Percentiles rank a stretch among this genome's conserved stretches.
Conservation (phyloP, 2,797 vertebrate genomes). For the Cheirogaleus major region DNA sequence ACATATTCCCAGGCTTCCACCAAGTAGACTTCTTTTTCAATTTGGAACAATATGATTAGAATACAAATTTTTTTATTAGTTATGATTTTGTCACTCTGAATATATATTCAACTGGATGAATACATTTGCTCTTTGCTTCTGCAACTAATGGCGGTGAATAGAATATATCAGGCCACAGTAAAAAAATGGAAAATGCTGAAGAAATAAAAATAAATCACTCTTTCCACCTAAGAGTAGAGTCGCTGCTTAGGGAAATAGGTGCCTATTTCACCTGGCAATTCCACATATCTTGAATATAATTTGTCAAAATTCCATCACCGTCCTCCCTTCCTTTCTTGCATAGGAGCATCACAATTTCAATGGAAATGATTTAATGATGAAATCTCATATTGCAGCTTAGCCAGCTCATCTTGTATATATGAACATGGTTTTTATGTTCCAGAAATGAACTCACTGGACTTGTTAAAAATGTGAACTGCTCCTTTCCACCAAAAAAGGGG, state of each 20-base stretch:
- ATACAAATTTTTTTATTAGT: slow-evolving; percentile 7
- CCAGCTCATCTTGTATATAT: neutral
- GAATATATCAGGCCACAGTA: neutral
- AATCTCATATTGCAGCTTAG: neutral
- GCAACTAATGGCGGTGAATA: slow-evolving; percentile 10
- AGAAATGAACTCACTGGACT: slow-evolving; percentile 3
- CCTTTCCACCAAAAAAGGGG: neutral
- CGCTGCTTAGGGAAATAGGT: neutral
- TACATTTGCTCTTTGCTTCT: slow-evolving; percentile 4
- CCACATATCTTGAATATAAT: slow-evolving; percentile 8
- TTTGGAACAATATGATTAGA: slow-evolving; percentile 27
- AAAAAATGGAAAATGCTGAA: neutral
- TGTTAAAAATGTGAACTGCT: slow-evolving; percentile 27
- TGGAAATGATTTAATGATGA: slow-evolving; percentile 23
- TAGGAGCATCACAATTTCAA: slow-evolving; percentile 4
- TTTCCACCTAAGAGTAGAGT: neutral
- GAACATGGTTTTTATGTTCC: neutral
- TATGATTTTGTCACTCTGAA: slow-evolving; percentile 36
- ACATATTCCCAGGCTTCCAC: neutral
- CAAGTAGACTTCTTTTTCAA: neutral
- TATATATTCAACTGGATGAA: slow-evolving; percentile 37
- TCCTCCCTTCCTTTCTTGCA: slow-evolving; percentile 23
- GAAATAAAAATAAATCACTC: slow-evolving; percentile 52
- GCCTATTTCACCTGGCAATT: neutral
- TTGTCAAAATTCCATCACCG: slow-evolving; percentile 38